phyloP scores from a whole-genome alignment of 2,113 vertebrate genomes.

The Trematocara macrostoma region DNA sequence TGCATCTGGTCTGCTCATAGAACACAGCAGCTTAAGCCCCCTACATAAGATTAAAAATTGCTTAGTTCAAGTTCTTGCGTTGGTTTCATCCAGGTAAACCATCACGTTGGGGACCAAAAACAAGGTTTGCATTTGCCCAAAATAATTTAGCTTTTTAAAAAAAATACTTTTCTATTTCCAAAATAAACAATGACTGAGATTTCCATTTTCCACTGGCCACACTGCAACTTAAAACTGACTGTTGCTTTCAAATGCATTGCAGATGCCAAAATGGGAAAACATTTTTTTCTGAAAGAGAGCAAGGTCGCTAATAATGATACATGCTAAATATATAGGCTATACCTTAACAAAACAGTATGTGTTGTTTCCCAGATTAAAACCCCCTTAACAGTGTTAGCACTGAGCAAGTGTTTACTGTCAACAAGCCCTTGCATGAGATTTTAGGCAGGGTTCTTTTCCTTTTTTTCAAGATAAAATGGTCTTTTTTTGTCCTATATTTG shows the following conservation, averaged over 20 bases:
- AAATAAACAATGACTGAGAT: not conserved
- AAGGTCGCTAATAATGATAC: not conserved
- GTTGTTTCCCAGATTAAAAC: not conserved
- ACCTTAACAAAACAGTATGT: not conserved
- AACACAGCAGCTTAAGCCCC: not conserved
- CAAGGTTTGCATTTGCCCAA: accelerated
- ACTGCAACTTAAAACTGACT: not conserved
- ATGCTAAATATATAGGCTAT: not conserved
- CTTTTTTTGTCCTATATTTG: not conserved
- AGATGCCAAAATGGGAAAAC: not conserved
- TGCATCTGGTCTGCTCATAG: not conserved
- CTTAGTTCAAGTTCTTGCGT: not conserved
- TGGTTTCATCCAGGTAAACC: not conserved
- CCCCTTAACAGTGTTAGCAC: not conserved
- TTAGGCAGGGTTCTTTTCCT: not conserved
- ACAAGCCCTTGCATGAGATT: not conserved
- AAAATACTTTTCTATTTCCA: not conserved
- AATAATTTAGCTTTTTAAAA: not conserved
- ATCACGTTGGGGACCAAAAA: accelerated
- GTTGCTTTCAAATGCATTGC: not conserved
- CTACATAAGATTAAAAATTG: not conserved
- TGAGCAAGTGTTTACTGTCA: not conserved
- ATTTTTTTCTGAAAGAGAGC: not conserved
- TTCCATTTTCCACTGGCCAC: not conserved
- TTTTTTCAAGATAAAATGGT: not conserved